Evolutionary conservation across 2,113 vertebrate genomes (phyloP), one percentile per base, ranked within the genome.

Genomic region (Pseudolaguvia tuberculata): DNA sequence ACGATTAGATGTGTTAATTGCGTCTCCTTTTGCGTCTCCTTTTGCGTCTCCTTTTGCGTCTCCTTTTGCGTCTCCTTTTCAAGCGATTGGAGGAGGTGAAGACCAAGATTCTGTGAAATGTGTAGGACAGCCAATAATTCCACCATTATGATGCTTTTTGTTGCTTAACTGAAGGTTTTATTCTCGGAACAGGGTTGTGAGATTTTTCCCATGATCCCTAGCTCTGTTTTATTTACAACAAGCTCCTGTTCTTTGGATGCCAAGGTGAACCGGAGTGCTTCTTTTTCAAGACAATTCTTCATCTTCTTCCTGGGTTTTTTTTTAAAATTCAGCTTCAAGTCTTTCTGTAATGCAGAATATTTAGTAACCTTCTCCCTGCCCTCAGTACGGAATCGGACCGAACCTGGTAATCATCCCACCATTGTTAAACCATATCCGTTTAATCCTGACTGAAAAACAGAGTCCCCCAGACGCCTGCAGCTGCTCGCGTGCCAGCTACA

Each of bases 151-250:
- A n/a, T n/a, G n/a, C n/a, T n/a, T 10, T 45, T 45, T 9, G n/a
- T 39, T 3, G 18, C 15, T 31, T 9, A 5, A 0, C 29, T 7
- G 25, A 29, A 31, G 27, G 3, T 23, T 14, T 45, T 4, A 45
- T 50, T 1, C 0, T 35, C 4, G 27, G 5, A 8, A 17, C 15
- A 17, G 9, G 17, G 31, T 35, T 35, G 31, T 57, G 31, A 5
- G 29, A 52, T 15, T 67, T 71, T 86, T 79, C 45, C 39, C 68
- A 67, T 58, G 8, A 17, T 14, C 81, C 80, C 82, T 83, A 50
- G 76, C 62, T 51, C 21, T 56, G 68, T 79, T 59, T 84, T 88
- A 84, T 87, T 85, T 89, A 82, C 84, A 79, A 78, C 74, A 14
- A 18, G 61, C 82, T 39, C 81, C 79, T 86, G 75, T 86, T 85